Base-by-base conservation (phyloP, 2,888 invertebrate species). In the Therioaphis trifolii region DNA sequence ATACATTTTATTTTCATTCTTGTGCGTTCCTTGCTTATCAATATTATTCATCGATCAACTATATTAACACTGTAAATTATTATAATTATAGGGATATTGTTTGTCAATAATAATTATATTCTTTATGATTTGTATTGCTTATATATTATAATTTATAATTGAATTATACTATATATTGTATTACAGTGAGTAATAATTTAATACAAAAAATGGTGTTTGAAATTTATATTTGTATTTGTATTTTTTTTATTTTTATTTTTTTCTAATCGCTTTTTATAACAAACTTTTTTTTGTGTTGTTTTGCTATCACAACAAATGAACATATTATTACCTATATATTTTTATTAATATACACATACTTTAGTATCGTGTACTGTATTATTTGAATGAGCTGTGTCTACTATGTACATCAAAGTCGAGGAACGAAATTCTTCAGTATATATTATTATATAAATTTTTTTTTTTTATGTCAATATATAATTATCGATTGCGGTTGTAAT, bases 371-470 rank as follows among this genome's bases (percentile, higher is more conserved):
- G 18, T 74, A 74, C 27, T 66, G 27, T 58, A 49, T n/a, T 49
- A 66, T 77, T 78, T 40, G 78, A 69, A 79, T 5, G 68, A 68
- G 78, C 69, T 69, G 49, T 77, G 66, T 52, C 35, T 77, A 77
- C 66, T 66, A 24, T 40, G 77, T 66, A 27, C 55, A 24, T 69
- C 78, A 55, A 49, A 55, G 78, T 79, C 40, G 27, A 79, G 68
- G 15, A 78, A 55, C 4, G 40, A 69, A 79, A 68, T n/a, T 66
- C 35, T 69, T 40, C 68, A 52, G 15, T 35, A 24, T 78, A 40
- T 78, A 68, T 68, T 43, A 61, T 12, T 24, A 46, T 43, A 76
- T 61, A 63, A 21, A 63, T 27, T 35, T 68, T 69, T 68, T 69
- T 74, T 40, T 68, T 69, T 35, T 66, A 66, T 0, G 29, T 21